Percentiles rank a stretch among this genome's conserved stretches.
phyloP scores from a whole-genome alignment of 1,140 invertebrate genomes.

The Drosophila subpulchrella region DNA sequence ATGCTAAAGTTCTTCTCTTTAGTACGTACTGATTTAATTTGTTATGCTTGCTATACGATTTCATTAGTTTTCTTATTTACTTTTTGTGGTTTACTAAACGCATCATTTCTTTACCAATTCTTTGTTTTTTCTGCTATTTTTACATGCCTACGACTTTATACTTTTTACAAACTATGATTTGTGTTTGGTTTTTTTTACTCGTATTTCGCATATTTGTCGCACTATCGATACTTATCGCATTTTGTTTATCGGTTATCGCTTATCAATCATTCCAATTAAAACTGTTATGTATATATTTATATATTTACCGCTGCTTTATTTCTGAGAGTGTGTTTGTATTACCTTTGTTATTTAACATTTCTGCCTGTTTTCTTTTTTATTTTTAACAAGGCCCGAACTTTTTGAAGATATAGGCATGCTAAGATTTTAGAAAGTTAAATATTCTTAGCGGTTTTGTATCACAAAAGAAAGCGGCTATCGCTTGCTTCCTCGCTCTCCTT shows the following conservation, averaged over 20 bases:
- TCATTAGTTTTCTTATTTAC: slow-evolving; percentile 35
- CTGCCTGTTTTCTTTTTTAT: slow-evolving; percentile 7
- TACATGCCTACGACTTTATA: slow-evolving; percentile 55
- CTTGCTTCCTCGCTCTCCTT: slow-evolving; percentile 26
- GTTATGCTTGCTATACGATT: slow-evolving; percentile 51
- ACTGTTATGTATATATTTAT: slow-evolving; percentile 26
- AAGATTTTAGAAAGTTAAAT: slow-evolving; percentile 15
- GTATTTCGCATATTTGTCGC: slow-evolving; percentile 37
- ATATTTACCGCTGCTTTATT: slow-evolving; percentile 23
- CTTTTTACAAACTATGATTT: slow-evolving; percentile 72
- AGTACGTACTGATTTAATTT: slow-evolving; percentile 62
- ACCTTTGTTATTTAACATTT: slow-evolving; percentile 10
- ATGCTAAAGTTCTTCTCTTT: slow-evolving; percentile 62
- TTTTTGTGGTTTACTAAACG: slow-evolving; percentile 13
- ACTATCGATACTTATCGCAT: slow-evolving; percentile 29
- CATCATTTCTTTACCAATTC: slow-evolving; percentile 23
- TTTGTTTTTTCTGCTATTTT: slow-evolving; percentile 51
- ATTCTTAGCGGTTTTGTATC: slow-evolving; percentile 29
- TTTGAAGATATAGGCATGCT: slow-evolving; percentile 11
- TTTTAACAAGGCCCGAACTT: slow-evolving; percentile 19
- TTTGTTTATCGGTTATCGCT: slow-evolving; percentile 29
- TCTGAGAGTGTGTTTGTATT: slow-evolving; percentile 7
- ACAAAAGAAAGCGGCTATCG: slow-evolving; percentile 47
- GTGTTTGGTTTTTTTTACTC: slow-evolving; percentile 65
- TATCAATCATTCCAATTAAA: slow-evolving; percentile 41